Conservation (phyloP, 2,113 vertebrate species). For the Rhombomys opimus region DNA sequence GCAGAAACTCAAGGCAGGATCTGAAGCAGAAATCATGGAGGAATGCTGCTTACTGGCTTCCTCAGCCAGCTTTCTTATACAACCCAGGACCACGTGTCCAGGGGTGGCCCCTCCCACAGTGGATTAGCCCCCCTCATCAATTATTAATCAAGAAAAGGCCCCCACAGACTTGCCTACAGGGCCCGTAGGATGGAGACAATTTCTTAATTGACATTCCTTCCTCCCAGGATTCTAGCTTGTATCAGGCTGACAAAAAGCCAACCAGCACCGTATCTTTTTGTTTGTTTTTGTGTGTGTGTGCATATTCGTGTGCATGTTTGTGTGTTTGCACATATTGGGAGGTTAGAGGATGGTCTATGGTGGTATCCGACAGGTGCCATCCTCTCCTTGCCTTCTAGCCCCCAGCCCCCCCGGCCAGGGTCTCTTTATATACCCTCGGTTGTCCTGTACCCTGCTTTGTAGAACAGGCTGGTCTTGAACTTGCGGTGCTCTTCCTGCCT, state of each 20-base stretch:
- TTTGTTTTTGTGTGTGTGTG: neutral
- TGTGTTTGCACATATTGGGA: neutral
- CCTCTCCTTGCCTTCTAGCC: neutral
- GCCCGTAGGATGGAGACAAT: neutral
- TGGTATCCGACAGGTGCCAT: neutral
- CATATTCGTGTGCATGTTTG: neutral
- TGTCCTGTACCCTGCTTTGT: neutral
- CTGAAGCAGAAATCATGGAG: neutral
- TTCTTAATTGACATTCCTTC: neutral
- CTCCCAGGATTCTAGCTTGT: neutral
- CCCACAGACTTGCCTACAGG: neutral
- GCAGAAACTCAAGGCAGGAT: neutral
- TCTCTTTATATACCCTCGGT: neutral
- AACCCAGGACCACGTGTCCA: neutral
- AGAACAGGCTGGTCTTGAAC: neutral
- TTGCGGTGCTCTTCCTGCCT: neutral
- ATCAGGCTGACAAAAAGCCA: neutral
- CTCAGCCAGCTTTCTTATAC: neutral
- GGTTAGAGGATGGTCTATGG: neutral
- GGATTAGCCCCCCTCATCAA: neutral
- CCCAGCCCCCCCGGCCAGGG: neutral
- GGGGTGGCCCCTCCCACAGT: neutral
- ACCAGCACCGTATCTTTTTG: neutral
- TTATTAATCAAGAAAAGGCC: neutral
- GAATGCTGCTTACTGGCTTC: neutral